phyloP scores from a whole-genome alignment of 2,888 invertebrate species.

The Drosophila falleni region DNA sequence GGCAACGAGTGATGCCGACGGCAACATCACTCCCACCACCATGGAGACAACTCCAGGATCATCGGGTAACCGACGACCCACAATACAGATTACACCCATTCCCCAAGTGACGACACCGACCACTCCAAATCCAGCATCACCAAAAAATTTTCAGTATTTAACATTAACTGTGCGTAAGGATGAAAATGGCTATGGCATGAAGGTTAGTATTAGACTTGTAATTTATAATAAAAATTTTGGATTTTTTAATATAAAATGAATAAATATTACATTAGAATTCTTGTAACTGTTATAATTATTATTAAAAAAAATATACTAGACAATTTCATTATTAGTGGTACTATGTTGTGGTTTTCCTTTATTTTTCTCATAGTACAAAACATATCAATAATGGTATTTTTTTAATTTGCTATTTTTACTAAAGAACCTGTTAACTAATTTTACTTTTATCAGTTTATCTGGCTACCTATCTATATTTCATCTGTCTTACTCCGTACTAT shows the following conservation, averaged over 20 bases:
- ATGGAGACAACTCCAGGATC: constrained; percentile 26
- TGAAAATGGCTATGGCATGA: constrained; percentile 85
- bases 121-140: constrained; percentile 68
- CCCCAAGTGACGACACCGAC: constrained; percentile 55
- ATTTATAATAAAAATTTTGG: not conserved
- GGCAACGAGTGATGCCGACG: constrained; percentile 40
- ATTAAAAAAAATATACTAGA: too few species aligned
- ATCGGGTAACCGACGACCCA: constrained; percentile 71
- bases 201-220: constrained; percentile 74
- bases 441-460: not conserved
- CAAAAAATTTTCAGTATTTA: constrained; percentile 84
- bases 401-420: too few species aligned
- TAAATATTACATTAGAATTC: too few species aligned
- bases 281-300: too few species aligned
- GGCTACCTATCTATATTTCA: not conserved
- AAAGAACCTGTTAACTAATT: too few species aligned
- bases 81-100: constrained; percentile 38
- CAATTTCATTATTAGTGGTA: too few species aligned
- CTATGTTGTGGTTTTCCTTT: too few species aligned
- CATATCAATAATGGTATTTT: too few species aligned
- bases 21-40: constrained; percentile 25
- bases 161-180: constrained; percentile 85
- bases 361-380: too few species aligned
- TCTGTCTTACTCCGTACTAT: not conserved
- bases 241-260: too few species aligned